Base-by-base conservation (phyloP, 1,140 invertebrate species). In the Cyclargus thomasi region DNA sequence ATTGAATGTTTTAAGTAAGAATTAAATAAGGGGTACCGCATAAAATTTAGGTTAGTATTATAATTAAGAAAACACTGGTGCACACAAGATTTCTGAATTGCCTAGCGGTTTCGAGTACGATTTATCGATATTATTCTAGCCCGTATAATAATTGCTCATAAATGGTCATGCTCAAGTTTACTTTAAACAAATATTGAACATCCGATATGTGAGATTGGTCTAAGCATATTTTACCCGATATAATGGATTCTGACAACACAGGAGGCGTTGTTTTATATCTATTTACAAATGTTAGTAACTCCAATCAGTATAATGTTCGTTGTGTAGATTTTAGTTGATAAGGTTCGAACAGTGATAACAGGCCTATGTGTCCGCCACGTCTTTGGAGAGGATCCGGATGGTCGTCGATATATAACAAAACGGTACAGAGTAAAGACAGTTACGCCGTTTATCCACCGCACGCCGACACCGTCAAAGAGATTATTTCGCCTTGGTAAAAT, bases 301-400 rank as follows among this genome's bases (percentile, higher is more conserved):
- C 74, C 76, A 74, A 74, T 79, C 79, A 77, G 74, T 81, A 75
- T 78, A 80, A 70, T 83, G 79, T 84, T 82, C 80, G 79, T 87
- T 85, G 81, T 77, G 85, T 88, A 85, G 81, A 81, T 68, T 77
- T 47, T 82, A 83, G 79, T 78, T 77, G 65, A 59, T 53, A 64
- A 73, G 69, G 64, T 74, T 67, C 62, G 71, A 74, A 64, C 76
- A 73, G 78, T 80, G 78, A 81, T 79, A 80, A 70, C 78, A 72
- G 84, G 84, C 84, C 82, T 86, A 86, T 29, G 8, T 65, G 64
- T 65, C 63, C 63, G 63, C 20, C 47, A 11, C 39, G 39, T 47
- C 14, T 47, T 8, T 47, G 39, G 29, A 47, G 0, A 16, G 11
- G 11, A 8, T 47, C 39, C 5, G 29, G 29, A 29, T 47, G 10